Conservation (phyloP, 2,888 invertebrate species). For the Oxyscelio sp. region DNA sequence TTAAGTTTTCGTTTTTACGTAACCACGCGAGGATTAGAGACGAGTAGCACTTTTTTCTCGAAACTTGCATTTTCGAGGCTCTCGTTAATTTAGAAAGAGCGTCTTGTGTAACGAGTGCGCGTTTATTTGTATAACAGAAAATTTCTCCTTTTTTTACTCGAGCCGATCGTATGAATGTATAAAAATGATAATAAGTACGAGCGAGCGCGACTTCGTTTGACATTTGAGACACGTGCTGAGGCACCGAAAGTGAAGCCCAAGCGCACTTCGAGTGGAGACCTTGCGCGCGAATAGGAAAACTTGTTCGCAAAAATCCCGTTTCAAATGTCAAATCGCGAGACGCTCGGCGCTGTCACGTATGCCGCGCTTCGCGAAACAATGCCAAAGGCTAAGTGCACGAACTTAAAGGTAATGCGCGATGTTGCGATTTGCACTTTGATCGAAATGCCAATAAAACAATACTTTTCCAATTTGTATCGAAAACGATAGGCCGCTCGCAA, state of each 20-base stretch:
- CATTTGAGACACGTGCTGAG: conserved; percentile 67
- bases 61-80: not conserved
- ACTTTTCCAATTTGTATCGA: conserved; percentile 60
- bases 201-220: conserved; percentile 64
- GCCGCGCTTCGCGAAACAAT: conserved; percentile 47
- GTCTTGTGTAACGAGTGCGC: not conserved
- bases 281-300: conserved; percentile 67
- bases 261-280: conserved; percentile 48
- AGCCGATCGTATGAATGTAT: conserved; percentile 8
- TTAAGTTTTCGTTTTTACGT: not conserved
- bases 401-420: conserved; percentile 37
- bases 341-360: conserved; percentile 48
- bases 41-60: not conserved
- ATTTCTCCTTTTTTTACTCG: not conserved
- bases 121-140: not conserved
- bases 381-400: conserved; percentile 60
- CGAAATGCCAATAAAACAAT: conserved; percentile 68
- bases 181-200: conserved; percentile 50
- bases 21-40: not conserved
- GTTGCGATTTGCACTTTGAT: conserved; percentile 58
- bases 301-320: conserved; percentile 66
- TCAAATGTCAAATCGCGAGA: conserved; percentile 65
- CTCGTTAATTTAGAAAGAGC: not conserved
- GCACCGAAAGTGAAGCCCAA: conserved; percentile 56
- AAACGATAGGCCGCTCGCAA: no score